phyloP scores from a whole-genome alignment of 2,113 vertebrate species.

The Notothenia coriiceps region DNA sequence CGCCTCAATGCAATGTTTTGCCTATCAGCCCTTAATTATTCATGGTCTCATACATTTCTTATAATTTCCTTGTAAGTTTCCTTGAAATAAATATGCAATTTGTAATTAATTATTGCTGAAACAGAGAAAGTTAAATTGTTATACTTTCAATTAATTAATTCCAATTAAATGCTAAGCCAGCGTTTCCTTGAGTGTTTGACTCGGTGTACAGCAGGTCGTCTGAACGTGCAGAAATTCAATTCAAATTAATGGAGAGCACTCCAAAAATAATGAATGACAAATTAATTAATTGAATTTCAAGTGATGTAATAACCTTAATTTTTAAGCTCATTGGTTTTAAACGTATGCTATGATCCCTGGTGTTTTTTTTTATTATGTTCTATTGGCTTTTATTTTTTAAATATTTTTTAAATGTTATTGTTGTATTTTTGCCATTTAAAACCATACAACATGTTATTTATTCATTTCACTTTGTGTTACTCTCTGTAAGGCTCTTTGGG shows the following conservation, averaged over 20 bases:
- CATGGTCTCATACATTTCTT: neutral
- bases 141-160: conserved; percentile 16
- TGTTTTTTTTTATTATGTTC: too few species aligned
- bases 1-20: neutral
- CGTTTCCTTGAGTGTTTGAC: neutral
- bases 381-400: too few species aligned
- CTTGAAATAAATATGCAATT: neutral
- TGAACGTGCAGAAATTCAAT: conserved; percentile 21
- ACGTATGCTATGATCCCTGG: too few species aligned
- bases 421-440: too few species aligned
- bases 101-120: conserved; percentile 14
- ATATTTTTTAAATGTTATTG: too few species aligned
- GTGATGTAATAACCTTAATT: too few species aligned
- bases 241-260: neutral
- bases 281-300: neutral
- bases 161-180: conserved; percentile 7
- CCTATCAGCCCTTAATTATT: neutral
- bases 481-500: too few species aligned
- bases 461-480: too few species aligned
- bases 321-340: too few species aligned
- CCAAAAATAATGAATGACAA: neutral
- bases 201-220: conserved; percentile 6
- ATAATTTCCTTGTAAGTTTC: conserved; percentile 5
- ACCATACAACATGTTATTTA: too few species aligned
- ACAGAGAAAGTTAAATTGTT: neutral